Conservation (phyloP, 2,888 invertebrate genomes). For the Plebejus argus region DNA sequence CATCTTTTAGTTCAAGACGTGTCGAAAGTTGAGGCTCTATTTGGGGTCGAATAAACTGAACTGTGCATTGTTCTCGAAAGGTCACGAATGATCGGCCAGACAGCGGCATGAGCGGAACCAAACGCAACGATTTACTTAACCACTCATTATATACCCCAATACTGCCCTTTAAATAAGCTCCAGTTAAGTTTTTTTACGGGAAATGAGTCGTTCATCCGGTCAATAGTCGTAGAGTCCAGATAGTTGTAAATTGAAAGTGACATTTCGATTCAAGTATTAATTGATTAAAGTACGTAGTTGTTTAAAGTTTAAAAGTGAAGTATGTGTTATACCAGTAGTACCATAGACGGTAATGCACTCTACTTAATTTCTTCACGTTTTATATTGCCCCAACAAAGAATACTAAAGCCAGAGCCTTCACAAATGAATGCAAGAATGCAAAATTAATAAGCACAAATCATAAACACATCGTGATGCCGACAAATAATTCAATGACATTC, state of each 20-base stretch:
- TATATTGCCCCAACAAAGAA: no score
- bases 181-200: not conserved
- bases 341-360: not conserved
- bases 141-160: constrained; percentile 16
- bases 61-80: constrained; percentile 52
- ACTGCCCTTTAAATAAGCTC: not conserved
- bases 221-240: not conserved
- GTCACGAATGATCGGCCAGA: constrained; percentile 49
- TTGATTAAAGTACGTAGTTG: not conserved
- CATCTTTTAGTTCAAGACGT: constrained; percentile 47
- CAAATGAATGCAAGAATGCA: not conserved
- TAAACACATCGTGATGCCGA: not conserved
- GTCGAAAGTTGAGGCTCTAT: constrained; percentile 58
- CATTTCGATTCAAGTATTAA: not conserved
- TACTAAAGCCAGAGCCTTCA: not conserved
- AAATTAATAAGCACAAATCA: not conserved
- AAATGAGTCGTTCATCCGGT: not conserved
- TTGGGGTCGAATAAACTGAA: constrained; percentile 56
- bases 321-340: not conserved
- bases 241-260: not conserved
- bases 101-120: constrained; percentile 42
- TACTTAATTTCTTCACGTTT: not conserved
- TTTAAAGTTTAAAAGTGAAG: not conserved
- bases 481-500: constrained; percentile 6
- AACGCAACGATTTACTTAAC: constrained; percentile 38